These are phyloP conservation scores for Nyctibius bracteatus DNA, from an alignment of 2,113 vertebrate genomes.

Conservation along the genomic window DNA sequence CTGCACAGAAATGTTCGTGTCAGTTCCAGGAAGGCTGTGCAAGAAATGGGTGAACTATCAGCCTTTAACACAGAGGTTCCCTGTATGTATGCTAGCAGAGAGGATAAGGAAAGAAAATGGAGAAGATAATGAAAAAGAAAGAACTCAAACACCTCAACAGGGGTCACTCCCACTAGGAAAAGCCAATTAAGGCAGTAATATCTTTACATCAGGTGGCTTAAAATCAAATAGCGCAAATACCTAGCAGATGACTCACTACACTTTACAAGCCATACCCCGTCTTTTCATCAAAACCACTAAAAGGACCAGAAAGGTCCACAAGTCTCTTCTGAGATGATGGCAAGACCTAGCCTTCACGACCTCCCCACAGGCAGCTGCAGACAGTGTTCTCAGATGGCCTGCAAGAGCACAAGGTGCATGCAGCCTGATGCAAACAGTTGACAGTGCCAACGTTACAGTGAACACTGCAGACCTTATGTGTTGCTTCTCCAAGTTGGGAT, in stretches of 20 bases:
- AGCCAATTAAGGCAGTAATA: not conserved
- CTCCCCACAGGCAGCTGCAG: not conserved
- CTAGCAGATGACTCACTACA: not conserved
- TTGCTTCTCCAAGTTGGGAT: not conserved
- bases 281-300: conserved; percentile 23
- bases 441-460: not conserved
- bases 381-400: not conserved
- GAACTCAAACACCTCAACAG: not conserved
- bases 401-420: not conserved
- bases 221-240: conserved; percentile 28
- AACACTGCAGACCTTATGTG: not conserved
- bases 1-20: not conserved
- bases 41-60: not conserved
- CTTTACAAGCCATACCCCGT: not conserved
- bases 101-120: not conserved
- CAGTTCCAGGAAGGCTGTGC: conserved; percentile 22
- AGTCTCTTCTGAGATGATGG: not conserved
- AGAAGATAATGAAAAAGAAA: not conserved
- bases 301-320: not conserved
- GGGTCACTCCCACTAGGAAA: not conserved
- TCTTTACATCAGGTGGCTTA: conserved; percentile 27
- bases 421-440: not conserved
- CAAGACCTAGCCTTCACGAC: not conserved
- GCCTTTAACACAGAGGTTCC: not conserved
- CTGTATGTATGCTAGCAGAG: not conserved